Evolutionary conservation across 2,888 invertebrate species (phyloP), one percentile per base, ranked within the genome.

Genomic region (Pseudoips prasinana): DNA sequence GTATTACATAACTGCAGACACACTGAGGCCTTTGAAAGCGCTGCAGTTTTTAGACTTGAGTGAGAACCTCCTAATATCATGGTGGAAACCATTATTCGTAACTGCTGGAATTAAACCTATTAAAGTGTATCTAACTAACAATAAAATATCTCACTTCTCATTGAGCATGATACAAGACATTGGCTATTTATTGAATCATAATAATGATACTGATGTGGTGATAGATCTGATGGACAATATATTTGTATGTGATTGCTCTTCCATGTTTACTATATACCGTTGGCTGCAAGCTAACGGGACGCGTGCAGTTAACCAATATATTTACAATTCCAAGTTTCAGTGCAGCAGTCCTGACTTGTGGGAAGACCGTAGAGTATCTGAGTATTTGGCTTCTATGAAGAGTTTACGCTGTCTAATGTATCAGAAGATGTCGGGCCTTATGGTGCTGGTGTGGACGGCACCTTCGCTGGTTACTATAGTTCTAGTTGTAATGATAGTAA

Each of bases 131-230:
- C 55, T 90, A n/a, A 77, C 72, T 4, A 81, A 89, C 29, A 92
- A 92, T 53, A 91, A 90, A 68, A 78, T 92, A 37, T 81, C 89
- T 9, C 85, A 88, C 48, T 81, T 92, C 14, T 90, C 89, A 7
- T 40, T 80, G 6, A 83, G 84, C n/a, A 91, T 92, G 91, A 71
- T 91, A 29, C 68, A 87, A 51, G 92, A 92, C 59, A 86, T 91
- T 18, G 66, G 68, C 18, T 84, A 78, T 42, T 61, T 91, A 25
- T 50, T 87, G 18, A 77, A 82, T 45, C 61, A 56, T 7, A 60
- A 51, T 8, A 77, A 67, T 29, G 40, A 20, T 2, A 20, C 43
- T 8, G 58, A 67, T 1, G 50, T 77, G 1, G 60, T 73, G 25
- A 71, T 92, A 10, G 80, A 90, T 39, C 43, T 92, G 3, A 77